A percentile compares a stretch with the other conserved stretches of the same genome.
These are phyloP conservation scores for Ariopsis seemanni DNA, from an alignment of 2,113 vertebrate genomes.

Conservation along the genomic window DNA sequence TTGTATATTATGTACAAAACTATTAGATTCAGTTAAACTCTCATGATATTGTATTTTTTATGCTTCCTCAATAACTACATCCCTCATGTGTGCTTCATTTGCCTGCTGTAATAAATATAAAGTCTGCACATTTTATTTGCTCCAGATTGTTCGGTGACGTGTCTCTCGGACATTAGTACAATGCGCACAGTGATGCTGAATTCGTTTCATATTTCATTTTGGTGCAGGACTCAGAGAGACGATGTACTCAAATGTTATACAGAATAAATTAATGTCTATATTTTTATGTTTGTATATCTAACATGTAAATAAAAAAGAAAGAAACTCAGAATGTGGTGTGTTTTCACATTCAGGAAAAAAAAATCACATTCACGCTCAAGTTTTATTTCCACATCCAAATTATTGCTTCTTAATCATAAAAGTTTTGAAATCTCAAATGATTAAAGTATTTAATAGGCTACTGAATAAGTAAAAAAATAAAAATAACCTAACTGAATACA, in stretches of 20 bases:
- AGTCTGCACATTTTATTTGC: background rate
- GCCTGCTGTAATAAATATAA: conserved; percentile 6
- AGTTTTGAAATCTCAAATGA: background rate
- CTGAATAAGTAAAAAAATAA: too few species aligned
- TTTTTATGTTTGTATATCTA: conserved; percentile 75
- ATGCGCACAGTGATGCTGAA: background rate
- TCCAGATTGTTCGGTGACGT: background rate
- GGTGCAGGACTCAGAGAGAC: conserved; percentile 56
- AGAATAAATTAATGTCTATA: conserved; percentile 71
- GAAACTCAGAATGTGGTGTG: background rate
- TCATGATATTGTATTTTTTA: conserved; percentile 55
- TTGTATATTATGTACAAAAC: conserved; percentile 79
- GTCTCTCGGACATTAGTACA: background rate
- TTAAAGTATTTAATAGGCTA: background rate
- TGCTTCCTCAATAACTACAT: conserved; percentile 34
- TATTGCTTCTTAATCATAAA: too few species aligned
- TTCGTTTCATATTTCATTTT: background rate
- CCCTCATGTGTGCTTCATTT: background rate
- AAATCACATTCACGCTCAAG: too few species aligned
- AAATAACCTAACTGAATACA: too few species aligned
- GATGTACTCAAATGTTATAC: conserved; percentile 60
- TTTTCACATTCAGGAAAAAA: background rate
- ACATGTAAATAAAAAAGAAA: conserved; percentile 76
- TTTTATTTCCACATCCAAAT: too few species aligned
- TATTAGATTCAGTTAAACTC: conserved; percentile 54